These are phyloP conservation scores for Pelecanus crispus DNA, from an alignment of 2,113 vertebrate genomes.

Conservation along the genomic window DNA sequence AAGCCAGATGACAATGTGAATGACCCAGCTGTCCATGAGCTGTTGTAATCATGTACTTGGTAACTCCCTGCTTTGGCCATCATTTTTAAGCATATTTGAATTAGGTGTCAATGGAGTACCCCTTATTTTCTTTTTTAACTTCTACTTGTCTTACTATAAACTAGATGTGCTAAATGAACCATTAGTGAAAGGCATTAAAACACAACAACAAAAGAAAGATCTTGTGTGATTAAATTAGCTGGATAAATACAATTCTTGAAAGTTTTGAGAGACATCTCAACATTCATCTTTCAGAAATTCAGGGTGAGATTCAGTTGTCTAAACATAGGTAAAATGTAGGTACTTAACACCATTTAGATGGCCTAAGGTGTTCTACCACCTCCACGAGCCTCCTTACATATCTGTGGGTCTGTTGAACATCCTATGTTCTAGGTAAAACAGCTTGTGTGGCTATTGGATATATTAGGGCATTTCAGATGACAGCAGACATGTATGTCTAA, in stretches of 20 bases:
- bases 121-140: neutral
- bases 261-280: neutral
- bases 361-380: neutral
- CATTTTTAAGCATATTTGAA: neutral
- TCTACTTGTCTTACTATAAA: neutral
- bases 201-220: neutral
- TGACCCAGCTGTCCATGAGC: neutral
- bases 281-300: neutral
- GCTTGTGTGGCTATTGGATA: neutral
- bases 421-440: neutral
- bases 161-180: neutral
- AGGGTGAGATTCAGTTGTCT: neutral
- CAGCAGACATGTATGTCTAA: neutral
- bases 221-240: neutral
- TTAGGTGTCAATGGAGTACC: neutral
- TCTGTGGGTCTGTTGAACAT: rapidly evolving
- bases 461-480: neutral
- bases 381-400: neutral
- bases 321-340: neutral
- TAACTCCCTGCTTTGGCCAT: neutral
- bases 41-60: neutral
- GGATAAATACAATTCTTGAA: neutral
- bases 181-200: neutral
- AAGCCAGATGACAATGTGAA: neutral
- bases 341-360: neutral